Percentiles rank a stretch among this genome's conserved stretches.
phyloP scores from a whole-genome alignment of 2,113 vertebrate genomes.

The Megaceryle maxima region DNA sequence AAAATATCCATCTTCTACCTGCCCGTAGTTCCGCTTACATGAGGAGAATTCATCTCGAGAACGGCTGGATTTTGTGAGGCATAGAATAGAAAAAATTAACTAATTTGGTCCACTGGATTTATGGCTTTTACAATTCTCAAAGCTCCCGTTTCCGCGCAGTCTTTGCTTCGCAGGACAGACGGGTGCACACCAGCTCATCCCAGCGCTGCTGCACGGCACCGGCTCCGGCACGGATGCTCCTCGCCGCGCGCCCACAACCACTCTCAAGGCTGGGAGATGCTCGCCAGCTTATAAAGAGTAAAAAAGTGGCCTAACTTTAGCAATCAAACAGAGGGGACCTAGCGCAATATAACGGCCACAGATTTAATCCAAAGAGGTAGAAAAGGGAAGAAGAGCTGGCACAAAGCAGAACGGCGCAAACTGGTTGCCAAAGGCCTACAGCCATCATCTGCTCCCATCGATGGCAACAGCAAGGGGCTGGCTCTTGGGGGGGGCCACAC shows the following conservation, averaged over 20 bases:
- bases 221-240: neutral
- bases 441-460: neutral
- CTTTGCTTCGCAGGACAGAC: neutral
- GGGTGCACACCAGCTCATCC: neutral
- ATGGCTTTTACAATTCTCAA: constrained; percentile 12
- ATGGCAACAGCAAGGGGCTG: neutral
- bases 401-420: rapidly evolving
- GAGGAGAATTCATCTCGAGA: neutral
- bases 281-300: neutral
- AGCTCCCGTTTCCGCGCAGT: neutral
- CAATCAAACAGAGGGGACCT: neutral
- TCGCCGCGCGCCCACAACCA: rapidly evolving
- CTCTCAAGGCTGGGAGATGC: neutral
- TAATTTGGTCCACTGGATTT: constrained; percentile 39
- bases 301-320: neutral
- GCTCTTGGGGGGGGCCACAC: neutral
- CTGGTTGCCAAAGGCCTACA: neutral
- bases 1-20: constrained; percentile 17
- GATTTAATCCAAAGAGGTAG: neutral
- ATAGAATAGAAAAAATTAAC: constrained; percentile 15
- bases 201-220: neutral
- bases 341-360: rapidly evolving
- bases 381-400: neutral
- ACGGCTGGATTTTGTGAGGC: constrained; percentile 32
- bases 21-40: neutral